phyloP scores from a whole-genome alignment of 2,888 invertebrate species.

The Plebejus anna region DNA sequence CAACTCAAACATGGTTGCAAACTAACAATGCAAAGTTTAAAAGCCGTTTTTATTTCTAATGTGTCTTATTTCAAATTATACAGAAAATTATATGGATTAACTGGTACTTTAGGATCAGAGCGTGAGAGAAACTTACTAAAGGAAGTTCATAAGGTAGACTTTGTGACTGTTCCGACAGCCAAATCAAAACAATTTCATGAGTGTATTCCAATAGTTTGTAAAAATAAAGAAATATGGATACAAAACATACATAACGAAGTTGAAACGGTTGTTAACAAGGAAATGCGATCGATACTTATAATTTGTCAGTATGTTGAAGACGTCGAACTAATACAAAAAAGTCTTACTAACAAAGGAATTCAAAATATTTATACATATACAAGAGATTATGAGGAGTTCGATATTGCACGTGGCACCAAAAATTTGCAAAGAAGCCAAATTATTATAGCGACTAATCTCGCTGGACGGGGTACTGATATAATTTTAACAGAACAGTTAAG shows the following conservation, averaged over 20 bases:
- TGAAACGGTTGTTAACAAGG: conserved; percentile 2
- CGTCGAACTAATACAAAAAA: conserved; percentile 21
- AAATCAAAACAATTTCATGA: conserved; percentile 29
- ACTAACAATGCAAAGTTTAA: conserved; percentile 30
- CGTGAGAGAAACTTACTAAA: conserved; percentile 30
- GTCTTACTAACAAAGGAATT: not conserved
- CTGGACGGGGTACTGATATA: conserved; percentile 30
- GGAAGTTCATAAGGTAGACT: conserved; percentile 28
- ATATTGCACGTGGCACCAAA: conserved; percentile 23
- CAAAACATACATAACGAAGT: conserved; percentile 16
- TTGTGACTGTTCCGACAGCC: conserved; percentile 28
- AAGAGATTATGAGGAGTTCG: conserved; percentile 28
- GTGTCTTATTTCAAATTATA: conserved; percentile 31
- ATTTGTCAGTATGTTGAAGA: conserved; percentile 29
- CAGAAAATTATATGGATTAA: conserved; percentile 28
- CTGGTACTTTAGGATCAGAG: conserved; percentile 26
- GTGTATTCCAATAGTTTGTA: conserved; percentile 25
- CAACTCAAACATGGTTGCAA: conserved; percentile 32
- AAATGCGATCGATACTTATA: conserved; percentile 23
- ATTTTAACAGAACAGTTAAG: conserved; percentile 25
- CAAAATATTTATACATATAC: conserved; percentile 28
- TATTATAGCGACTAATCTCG: conserved; percentile 30
- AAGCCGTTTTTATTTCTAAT: conserved; percentile 30
- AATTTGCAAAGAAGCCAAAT: conserved; percentile 20
- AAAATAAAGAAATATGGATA: conserved; percentile 25